These are phyloP conservation scores for Acomys russatus DNA, from an alignment of 2,797 vertebrate species.

Conservation along the genomic window DNA sequence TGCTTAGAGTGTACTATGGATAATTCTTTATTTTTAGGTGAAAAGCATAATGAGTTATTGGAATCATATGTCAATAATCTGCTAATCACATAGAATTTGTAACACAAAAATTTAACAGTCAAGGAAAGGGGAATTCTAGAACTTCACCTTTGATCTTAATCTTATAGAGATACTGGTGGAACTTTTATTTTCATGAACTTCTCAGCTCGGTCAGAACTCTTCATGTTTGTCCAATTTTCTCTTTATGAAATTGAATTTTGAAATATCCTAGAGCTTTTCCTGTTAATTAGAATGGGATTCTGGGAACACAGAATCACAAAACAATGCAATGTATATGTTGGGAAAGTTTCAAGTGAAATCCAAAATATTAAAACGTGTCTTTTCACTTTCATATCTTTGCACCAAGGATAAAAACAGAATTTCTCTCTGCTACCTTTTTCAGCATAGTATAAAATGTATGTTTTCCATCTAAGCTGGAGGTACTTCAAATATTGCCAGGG, in stretches of 20 bases:
- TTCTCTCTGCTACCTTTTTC: slow-evolving; percentile 35
- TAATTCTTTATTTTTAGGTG: background rate
- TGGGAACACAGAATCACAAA: slow-evolving; percentile 1
- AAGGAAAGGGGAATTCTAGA: slow-evolving; percentile 12
- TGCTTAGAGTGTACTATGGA: background rate
- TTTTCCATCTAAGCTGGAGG: background rate
- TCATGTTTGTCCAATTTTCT: background rate
- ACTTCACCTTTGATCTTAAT: background rate
- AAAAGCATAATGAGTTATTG: background rate
- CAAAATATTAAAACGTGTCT: slow-evolving; percentile 35
- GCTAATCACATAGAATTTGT: background rate
- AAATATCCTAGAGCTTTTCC: slow-evolving; percentile 1
- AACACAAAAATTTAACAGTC: background rate
- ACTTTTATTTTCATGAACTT: slow-evolving; percentile 13
- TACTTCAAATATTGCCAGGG: background rate
- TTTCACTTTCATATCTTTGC: background rate
- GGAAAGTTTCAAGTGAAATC: slow-evolving; percentile 52
- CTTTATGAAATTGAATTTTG: slow-evolving; percentile 55
- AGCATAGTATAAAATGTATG: background rate
- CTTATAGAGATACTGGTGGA: background rate
- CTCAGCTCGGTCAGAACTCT: background rate
- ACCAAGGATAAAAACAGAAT: background rate
- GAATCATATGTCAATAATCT: background rate
- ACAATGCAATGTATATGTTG: background rate
- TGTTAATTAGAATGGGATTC: slow-evolving; percentile 58